Conservation (phyloP, 1,140 invertebrate species). For the Eumaeus atala region DNA sequence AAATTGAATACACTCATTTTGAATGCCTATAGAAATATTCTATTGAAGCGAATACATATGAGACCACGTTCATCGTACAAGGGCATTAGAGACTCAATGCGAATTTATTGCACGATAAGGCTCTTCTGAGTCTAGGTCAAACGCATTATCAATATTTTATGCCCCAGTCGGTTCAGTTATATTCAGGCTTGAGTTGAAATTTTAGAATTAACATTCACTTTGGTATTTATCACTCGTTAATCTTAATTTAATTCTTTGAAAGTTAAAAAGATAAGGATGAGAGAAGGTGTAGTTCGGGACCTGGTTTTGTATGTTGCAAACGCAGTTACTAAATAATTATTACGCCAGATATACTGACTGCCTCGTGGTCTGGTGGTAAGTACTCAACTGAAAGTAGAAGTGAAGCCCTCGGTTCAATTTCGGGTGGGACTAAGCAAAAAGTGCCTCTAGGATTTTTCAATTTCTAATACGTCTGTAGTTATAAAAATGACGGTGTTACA, state of each 20-base stretch:
- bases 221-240: not conserved
- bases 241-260: not conserved
- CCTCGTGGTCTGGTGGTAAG: no score
- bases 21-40: conserved; percentile 2
- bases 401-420: no score
- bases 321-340: not conserved
- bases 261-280: not conserved
- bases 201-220: not conserved
- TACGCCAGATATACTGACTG: not conserved
- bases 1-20: conserved; percentile 1
- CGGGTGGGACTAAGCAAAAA: no score
- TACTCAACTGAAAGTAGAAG: no score
- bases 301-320: not conserved
- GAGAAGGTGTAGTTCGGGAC: not conserved
- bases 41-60: not conserved
- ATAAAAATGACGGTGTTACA: no score
- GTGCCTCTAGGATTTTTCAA: no score
- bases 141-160: conserved; percentile 33
- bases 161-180: conserved; percentile 13
- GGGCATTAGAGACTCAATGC: conserved; percentile 24
- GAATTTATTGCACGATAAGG: conserved; percentile 30
- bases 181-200: not conserved
- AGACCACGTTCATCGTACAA: not conserved
- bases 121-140: conserved; percentile 14
- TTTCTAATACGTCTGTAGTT: no score